Base-by-base conservation (phyloP, 2,797 vertebrate genomes). In the Perodicticus potto region DNA sequence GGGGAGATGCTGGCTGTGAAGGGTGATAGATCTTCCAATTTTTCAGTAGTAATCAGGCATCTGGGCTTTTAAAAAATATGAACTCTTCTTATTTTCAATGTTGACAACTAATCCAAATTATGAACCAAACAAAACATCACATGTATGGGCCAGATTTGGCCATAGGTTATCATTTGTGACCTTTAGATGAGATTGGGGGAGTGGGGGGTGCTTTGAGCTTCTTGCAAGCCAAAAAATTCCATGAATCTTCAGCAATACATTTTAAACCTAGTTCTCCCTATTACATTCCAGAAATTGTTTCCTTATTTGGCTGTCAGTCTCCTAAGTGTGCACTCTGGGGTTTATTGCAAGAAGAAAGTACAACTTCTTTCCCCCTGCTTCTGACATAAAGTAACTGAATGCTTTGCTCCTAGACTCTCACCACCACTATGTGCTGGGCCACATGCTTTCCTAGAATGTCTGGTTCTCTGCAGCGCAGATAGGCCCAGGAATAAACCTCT, bases 41-140 rank as follows among this genome's bases (percentile, higher is more conserved):
- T 86, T 93, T 45, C 59, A 87, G 37, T 37, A 82, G 37, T 29
- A 23, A 89, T 77, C 53, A 77, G 40, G n/a, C 86, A 89, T 45
- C 70, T 16, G 63, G 22, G 63, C n/a, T 82, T 93, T 32, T 61
- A 3, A 53, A 92, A 70, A 72, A 49, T 59, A 29, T 85, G 27
- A 97, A 65, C 19, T 25, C 45, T 77, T 45, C 27, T 65, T 87
- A n/a, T 90, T 92, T 72, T 70, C 91, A 91, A 92, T 49, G 49
- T 70, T 61, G 37, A 76, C 49, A 65, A 45, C 5, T 19, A 69
- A 78, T 86, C 69, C 22, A 83, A 78, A 78, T 59, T 70, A 78
- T n/a, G 23, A 83, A 69, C 25, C 82, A 90, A 82, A 59, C 23
- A 34, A 77, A 85, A 65, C 13, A 45, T 59, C 34, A 72, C 32